These are phyloP conservation scores for Arrhopalites spinosus DNA, from an alignment of 2,888 invertebrate species.

Conservation along the genomic window DNA sequence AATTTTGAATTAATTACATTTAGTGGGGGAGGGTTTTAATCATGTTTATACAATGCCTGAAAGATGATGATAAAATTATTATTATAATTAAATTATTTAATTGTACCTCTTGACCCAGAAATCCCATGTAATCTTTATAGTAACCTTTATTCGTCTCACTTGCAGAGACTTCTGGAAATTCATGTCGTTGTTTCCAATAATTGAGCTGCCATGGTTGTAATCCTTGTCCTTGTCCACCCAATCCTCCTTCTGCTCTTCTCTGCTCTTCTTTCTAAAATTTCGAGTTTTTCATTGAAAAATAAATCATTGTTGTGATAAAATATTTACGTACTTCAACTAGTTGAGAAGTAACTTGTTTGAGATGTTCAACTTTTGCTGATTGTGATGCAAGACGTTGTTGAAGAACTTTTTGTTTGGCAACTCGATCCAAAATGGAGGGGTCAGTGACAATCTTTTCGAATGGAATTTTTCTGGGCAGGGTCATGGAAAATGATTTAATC, in stretches of 20 bases:
- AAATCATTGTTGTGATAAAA: no score
- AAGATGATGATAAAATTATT: no score
- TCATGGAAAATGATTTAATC: slow-evolving; percentile 45
- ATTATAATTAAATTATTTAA: no score
- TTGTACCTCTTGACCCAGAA: slow-evolving; percentile 40
- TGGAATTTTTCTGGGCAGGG: slow-evolving; percentile 49
- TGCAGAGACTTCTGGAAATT: background rate
- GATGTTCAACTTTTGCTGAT: slow-evolving; percentile 45
- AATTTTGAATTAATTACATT: no score
- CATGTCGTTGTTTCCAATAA: slow-evolving; percentile 24
- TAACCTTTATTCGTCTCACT: slow-evolving; percentile 37
- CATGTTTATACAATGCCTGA: no score
- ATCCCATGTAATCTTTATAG: slow-evolving; percentile 49
- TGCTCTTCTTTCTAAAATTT: slow-evolving; percentile 29
- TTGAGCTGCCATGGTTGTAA: slow-evolving; percentile 41
- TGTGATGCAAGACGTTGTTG: slow-evolving; percentile 48
- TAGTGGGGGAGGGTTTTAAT: no score
- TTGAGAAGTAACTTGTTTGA: slow-evolving; percentile 43
- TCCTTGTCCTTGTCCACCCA: background rate
- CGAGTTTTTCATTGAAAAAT: no score
- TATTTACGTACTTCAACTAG: slow-evolving; percentile 47
- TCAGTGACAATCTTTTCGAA: slow-evolving; percentile 51
- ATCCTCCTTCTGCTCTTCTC: slow-evolving; percentile 23
- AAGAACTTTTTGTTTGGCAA: slow-evolving; percentile 50
- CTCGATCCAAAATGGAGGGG: slow-evolving; percentile 52